Conservation (phyloP, 2,888 invertebrate species). For the Chrysotoxum bicinctum region DNA sequence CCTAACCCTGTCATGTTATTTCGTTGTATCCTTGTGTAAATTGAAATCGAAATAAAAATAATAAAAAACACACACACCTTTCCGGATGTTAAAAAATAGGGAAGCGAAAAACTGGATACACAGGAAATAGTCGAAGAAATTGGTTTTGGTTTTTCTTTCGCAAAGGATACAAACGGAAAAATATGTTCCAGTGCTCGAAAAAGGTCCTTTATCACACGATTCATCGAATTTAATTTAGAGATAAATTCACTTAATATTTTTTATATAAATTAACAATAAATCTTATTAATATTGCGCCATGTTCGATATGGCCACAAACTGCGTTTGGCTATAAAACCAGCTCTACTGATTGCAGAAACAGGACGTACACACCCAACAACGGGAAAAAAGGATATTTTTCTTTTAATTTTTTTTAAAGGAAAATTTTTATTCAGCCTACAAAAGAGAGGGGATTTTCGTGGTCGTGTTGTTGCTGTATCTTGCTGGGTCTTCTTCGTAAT, state of each 20-base stretch:
- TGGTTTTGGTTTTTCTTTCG: background rate
- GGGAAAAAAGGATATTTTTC: slow-evolving; percentile 13
- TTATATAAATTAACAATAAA: background rate
- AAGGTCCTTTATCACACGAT: background rate
- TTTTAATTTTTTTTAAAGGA: slow-evolving; percentile 4
- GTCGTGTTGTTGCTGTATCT: background rate
- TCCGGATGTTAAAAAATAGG: slow-evolving; percentile 9
- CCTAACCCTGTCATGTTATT: slow-evolving; percentile 40
- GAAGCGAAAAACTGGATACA: slow-evolving; percentile 39
- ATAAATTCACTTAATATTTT: background rate
- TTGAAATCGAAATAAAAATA: background rate
- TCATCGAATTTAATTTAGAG: background rate
- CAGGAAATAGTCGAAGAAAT: slow-evolving; percentile 17
- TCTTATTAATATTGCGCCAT: slow-evolving; percentile 45
- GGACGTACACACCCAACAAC: slow-evolving; percentile 69
- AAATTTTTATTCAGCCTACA: slow-evolving; percentile 10
- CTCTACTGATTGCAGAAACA: slow-evolving; percentile 25
- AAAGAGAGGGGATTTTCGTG: background rate
- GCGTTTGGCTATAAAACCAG: slow-evolving; percentile 51
- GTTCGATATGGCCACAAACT: slow-evolving; percentile 55
- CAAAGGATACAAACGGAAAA: background rate
- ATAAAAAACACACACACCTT: slow-evolving; percentile 24
- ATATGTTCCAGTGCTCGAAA: background rate
- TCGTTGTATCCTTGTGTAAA: slow-evolving; percentile 12
- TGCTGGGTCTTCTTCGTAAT: slow-evolving; percentile 2